phyloP scores from a whole-genome alignment of 2,113 vertebrate genomes.

The Nerophis ophidion region DNA sequence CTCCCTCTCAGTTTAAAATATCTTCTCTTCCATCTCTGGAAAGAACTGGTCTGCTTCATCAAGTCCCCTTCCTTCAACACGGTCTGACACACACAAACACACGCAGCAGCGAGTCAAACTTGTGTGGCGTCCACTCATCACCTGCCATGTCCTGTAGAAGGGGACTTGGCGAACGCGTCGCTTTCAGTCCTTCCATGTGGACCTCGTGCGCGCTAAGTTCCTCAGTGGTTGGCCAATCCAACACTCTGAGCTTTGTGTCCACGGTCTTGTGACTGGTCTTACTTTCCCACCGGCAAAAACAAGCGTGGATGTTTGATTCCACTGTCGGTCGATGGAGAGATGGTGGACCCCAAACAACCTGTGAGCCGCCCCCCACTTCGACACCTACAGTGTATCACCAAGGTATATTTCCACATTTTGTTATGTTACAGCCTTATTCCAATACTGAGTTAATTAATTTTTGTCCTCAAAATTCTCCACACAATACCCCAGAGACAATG shows the following conservation, averaged over 20 bases:
- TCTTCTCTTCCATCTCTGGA: slow-evolving; percentile 93
- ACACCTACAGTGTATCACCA: too few species aligned
- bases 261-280: background rate
- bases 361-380: too few species aligned
- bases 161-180: too few species aligned
- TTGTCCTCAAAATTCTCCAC: too few species aligned
- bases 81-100: slow-evolving; percentile 69
- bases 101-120: background rate
- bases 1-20: slow-evolving; percentile 95
- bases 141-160: background rate
- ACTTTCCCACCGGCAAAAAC: background rate
- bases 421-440: too few species aligned
- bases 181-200: background rate
- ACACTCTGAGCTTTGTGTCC: background rate
- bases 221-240: background rate
- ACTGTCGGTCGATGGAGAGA: too few species aligned
- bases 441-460: too few species aligned
- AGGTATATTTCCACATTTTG: too few species aligned
- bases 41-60: slow-evolving; percentile 94
- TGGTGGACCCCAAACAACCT: too few species aligned
- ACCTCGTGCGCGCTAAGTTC: background rate
- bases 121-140: background rate
- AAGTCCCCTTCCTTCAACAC: slow-evolving; percentile 91
- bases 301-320: background rate
- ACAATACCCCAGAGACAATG: too few species aligned